Conservation (phyloP, 2,797 vertebrate species). For the Onychomys leucogaster region DNA sequence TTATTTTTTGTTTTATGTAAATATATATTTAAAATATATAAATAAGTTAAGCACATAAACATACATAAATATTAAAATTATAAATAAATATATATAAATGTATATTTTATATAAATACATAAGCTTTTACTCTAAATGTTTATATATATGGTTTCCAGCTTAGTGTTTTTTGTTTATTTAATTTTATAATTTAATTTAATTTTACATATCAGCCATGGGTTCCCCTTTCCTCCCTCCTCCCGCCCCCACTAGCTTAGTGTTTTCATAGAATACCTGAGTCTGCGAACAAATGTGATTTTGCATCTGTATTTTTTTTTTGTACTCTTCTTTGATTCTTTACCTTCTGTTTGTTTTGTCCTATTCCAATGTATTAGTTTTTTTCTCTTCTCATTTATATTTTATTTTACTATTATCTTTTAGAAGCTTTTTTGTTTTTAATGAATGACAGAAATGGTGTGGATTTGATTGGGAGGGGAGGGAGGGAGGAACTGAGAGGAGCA, state of each 20-base stretch:
- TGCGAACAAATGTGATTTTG: not conserved
- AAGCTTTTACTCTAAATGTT: no score
- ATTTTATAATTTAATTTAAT: no score
- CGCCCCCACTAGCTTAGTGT: no score
- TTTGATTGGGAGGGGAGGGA: not conserved
- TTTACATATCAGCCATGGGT: no score
- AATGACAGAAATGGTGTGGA: not conserved
- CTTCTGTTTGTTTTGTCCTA: not conserved
- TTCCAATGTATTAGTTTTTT: not conserved
- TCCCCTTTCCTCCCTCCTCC: no score
- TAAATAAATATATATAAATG: no score
- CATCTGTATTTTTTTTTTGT: not conserved
- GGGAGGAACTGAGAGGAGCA: not conserved
- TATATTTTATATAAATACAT: no score
- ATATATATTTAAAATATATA: not conserved
- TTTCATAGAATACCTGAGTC: not conserved
- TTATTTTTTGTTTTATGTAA: not conserved
- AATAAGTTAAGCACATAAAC: not conserved
- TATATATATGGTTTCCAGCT: no score
- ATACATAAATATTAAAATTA: not conserved
- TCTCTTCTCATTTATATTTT: not conserved
- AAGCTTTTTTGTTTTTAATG: not conserved
- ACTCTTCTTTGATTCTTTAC: not conserved
- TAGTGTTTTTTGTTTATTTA: no score
- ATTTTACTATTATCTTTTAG: not conserved